phyloP scores from a whole-genome alignment of 2,797 vertebrate species.

The Trachurus trachurus region DNA sequence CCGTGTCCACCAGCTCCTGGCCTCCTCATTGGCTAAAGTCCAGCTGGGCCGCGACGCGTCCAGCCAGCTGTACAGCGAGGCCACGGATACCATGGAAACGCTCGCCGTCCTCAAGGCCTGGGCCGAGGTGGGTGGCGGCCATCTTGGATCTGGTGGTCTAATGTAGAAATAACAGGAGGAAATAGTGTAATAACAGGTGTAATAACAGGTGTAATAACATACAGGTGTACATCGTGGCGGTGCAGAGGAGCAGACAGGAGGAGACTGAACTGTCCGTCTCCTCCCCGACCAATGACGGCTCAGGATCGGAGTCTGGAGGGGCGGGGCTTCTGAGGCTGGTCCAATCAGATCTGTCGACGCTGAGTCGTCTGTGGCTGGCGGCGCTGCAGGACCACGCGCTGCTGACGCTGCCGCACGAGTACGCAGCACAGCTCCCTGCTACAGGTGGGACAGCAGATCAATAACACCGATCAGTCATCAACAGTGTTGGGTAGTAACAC shows the following conservation, averaged over 20 bases:
- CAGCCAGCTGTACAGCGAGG: conserved; percentile 91
- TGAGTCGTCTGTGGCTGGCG: conserved; percentile 94
- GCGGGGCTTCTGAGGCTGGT: conserved; percentile 90
- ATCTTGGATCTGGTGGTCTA: too few relatives aligned
- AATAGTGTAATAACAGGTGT: too few relatives aligned
- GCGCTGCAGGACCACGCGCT: conserved; percentile 93
- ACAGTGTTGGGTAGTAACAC: too few relatives aligned
- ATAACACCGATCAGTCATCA: too few relatives aligned
- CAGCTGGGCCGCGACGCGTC: conserved; percentile 86
- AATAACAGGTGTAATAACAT: too few relatives aligned
- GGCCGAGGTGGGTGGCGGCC: conserved; percentile 88
- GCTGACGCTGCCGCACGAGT: conserved; percentile 89
- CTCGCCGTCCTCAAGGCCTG: conserved; percentile 96
- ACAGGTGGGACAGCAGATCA: conserved; percentile 83
- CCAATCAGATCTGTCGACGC: conserved; percentile 87
- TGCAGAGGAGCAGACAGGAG: conserved; percentile 83
- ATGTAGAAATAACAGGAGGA: too few relatives aligned
- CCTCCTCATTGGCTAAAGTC: conserved; percentile 90
- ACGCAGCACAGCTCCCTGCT: conserved; percentile 83
- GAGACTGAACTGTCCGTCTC: conserved; percentile 72
- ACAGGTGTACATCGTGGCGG: conserved; percentile 94
- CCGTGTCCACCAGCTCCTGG: conserved; percentile 92
- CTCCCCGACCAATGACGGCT: conserved; percentile 35
- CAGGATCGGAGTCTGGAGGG: conserved; percentile 38
- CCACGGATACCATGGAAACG: conserved; percentile 92